Evolutionary conservation across 2,888 invertebrate species (phyloP), one percentile per base, ranked within the genome.

Genomic region (Phengaris arion): DNA sequence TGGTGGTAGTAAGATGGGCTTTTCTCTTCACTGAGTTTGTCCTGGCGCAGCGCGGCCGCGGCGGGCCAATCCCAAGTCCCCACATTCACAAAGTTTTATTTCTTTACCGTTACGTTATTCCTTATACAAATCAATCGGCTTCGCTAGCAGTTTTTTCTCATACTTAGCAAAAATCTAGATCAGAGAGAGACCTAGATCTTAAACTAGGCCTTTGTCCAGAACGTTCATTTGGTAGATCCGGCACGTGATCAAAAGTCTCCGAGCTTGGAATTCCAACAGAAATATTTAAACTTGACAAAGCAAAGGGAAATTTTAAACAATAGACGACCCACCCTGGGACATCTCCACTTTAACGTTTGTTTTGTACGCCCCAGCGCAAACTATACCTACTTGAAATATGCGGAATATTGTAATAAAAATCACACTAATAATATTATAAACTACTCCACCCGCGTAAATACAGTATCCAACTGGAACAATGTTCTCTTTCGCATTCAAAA

Each of bases 281-380:
- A 54, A 72, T 72, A 72, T 72, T 72, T 72, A 72, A 72, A 72
- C 12, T 72, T 72, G 72, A 72, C 72, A 72, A 72, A 72, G 72
- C 72, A 52, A 54, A 72, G 72, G 35, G 70, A 64, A 59, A 48
- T 22, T 35, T 72, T 52, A 52, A 72, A 54, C 72, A 72, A 72
- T 72, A 54, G 54, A 35, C 54, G 46, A 52, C 35, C 52, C 52
- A 54, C 72, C 15, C 52, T 15, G 72, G 52, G 72, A 72, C 52
- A 6, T 54, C 72, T 35, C 52, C 35, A 35, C 72, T 54, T 22
- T 72, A 70, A 70, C 70, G 51, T 70, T 70, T 51, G 48, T 69
- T 54, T 72, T 35, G 72, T 52, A 45, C 8, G 8, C 48, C 12
- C 54, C 72, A n/a, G 12, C 52, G 35, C 72, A 72, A 10, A 72